A percentile compares a stretch with the other conserved stretches of the same genome.
These are phyloP conservation scores for Hyphantria cunea DNA, from an alignment of 1,140 invertebrate genomes.

Conservation along the genomic window DNA sequence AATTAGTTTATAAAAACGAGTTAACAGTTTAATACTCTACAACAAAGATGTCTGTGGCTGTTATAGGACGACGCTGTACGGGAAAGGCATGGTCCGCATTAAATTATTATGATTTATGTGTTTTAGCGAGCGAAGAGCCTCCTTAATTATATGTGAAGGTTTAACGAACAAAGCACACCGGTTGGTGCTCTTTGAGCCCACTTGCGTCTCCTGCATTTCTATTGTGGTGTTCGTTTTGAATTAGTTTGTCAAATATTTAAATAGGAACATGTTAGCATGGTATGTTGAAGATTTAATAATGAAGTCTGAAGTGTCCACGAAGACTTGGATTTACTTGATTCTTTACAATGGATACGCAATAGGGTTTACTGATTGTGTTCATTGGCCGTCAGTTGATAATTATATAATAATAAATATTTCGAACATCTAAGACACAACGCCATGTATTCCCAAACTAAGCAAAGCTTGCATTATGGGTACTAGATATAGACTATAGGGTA, in stretches of 20 bases:
- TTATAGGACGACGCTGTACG: conserved; percentile 38
- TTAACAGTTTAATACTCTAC: too few species aligned
- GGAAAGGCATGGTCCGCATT: conserved; percentile 62
- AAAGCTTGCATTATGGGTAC: too few species aligned
- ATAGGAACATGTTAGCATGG: not conserved
- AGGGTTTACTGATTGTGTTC: too few species aligned
- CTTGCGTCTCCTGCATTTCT: conserved; percentile 11
- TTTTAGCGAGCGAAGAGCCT: conserved; percentile 62
- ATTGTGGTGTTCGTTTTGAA: conserved; percentile 1
- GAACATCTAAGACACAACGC: too few species aligned
- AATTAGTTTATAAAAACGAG: too few species aligned
- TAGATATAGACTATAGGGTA: too few species aligned
- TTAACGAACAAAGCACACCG: conserved; percentile 54
- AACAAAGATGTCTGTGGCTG: not conserved
- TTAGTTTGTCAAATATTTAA: not conserved
- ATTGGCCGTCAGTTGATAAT: too few species aligned
- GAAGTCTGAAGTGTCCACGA: too few species aligned
- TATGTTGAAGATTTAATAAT: not conserved
- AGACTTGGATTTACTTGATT: too few species aligned
- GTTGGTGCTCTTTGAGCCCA: conserved; percentile 3
- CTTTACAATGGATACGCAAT: too few species aligned
- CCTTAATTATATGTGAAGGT: conserved; percentile 75
- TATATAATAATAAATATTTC: too few species aligned
- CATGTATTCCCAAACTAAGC: too few species aligned
- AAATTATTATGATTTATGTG: conserved; percentile 81